Evolutionary conservation across 1,140 invertebrate species (phyloP), one percentile per base, ranked within the genome.

Genomic region (Leptinotarsa texana): DNA sequence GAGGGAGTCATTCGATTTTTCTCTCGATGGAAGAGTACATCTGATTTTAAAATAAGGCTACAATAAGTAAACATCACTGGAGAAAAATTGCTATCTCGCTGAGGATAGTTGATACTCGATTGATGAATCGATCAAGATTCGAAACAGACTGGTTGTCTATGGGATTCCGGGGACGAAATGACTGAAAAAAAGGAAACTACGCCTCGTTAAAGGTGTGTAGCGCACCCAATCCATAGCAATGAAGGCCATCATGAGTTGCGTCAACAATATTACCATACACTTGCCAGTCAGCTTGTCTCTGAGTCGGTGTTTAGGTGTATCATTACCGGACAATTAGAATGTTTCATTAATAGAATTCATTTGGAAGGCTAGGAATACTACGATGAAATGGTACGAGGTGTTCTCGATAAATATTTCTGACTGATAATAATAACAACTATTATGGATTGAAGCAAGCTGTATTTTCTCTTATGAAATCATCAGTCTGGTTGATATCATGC

Each of bases 251-350:
- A 3, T 57, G 68, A 69, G 48, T 69, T 69, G 68, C 68, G 68
- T 69, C 68, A 69, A 69, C 48, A 48, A 69, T 22, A 65, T 65
- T 65, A 24, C 63, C 63, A 65, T 69, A 49, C 68, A 69, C 68
- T 69, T 69, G 68, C 68, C 48, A 69, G 68, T 51, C 68, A 69
- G 68, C 68, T 3, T 69, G 68, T 48, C 68, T 69, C 68, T 69
- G n/a, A 57, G 13, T 57, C 51, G 1, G 51, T 57, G 51, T 57
- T 57, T 57, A 57, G 51, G 51, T 13, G 51, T 57, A 57, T 57
- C n/a, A 57, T 15, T 57, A 57, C 17, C 13, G 51, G 51, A 57
- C 51, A 57, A 57, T 57, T 57, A 57, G 51, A 57, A 57, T 57
- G 51, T 57, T 57, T 57, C 51, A 57, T 57, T 57, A 57, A 57